Evolutionary conservation across 2,888 invertebrate genomes (phyloP).

Genomic region (Ichneumoninae sp.): DNA sequence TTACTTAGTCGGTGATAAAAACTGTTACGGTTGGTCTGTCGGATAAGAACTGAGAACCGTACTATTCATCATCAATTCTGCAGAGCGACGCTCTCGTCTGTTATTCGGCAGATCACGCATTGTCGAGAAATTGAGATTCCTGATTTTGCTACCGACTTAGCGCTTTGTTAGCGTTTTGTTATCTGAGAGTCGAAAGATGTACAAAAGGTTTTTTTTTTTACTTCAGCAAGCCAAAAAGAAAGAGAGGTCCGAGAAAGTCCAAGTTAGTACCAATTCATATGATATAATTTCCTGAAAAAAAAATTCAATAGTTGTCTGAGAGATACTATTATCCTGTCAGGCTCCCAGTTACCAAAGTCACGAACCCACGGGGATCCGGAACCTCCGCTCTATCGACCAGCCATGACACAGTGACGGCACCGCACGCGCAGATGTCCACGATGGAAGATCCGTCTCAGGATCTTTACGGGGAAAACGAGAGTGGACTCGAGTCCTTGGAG

Average conservation of each 20-base stretch:
- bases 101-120: too few species aligned
- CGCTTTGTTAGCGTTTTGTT: background rate
- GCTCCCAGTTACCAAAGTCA: conserved; percentile 75
- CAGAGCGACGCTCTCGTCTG: too few species aligned
- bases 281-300: conserved; percentile 21
- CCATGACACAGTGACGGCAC: conserved; percentile 73
- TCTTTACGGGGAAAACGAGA: conserved; percentile 66
- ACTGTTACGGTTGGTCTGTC: too few species aligned
- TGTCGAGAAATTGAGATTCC: too few species aligned
- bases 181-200: background rate
- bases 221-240: conserved; percentile 83
- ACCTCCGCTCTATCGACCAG: conserved; percentile 75
- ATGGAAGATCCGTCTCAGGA: conserved; percentile 78
- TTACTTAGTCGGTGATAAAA: too few species aligned
- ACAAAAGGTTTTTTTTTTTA: conserved; percentile 62
- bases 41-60: too few species aligned
- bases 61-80: too few species aligned
- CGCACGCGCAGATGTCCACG: conserved; percentile 74
- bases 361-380: conserved; percentile 74
- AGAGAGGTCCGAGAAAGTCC: conserved; percentile 79
- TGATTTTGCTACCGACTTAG: too few species aligned
- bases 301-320: conserved; percentile 3
- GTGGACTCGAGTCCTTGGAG: background rate
- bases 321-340: conserved; percentile 62
- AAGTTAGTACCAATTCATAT: conserved; percentile 77